Evolutionary conservation across 2,797 vertebrate species (phyloP).

Genomic region (Hyperoplus lanceolatus): DNA sequence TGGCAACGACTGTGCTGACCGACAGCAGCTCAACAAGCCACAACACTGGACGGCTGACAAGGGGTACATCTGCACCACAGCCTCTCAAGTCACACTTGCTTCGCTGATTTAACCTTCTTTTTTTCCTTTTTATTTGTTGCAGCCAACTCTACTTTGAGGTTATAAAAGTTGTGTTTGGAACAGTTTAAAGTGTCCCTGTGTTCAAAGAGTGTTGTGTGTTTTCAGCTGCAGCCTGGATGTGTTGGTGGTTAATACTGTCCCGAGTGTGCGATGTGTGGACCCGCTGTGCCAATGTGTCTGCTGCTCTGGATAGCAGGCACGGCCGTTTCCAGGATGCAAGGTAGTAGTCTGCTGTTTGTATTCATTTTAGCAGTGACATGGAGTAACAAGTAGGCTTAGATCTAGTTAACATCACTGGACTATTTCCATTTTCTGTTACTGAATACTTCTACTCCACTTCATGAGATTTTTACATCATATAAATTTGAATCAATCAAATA

Average conservation of each 20-base stretch:
- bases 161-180: slow-evolving; percentile 3
- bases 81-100: background rate
- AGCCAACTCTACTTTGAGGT: background rate
- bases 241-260: slow-evolving; percentile 24
- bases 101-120: background rate
- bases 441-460: background rate
- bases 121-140: background rate
- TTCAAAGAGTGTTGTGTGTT: slow-evolving; percentile 18
- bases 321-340: slow-evolving; percentile 60
- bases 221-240: slow-evolving; percentile 58
- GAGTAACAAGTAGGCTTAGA: background rate
- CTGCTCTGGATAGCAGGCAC: slow-evolving; percentile 68
- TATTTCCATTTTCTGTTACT: background rate
- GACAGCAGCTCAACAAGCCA: slow-evolving; percentile 38
- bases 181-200: background rate
- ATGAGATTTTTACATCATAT: background rate
- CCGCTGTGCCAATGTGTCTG: slow-evolving; percentile 54
- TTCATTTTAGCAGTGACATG: background rate
- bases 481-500: background rate
- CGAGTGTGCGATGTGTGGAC: slow-evolving; percentile 75
- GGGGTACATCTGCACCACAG: slow-evolving; percentile 21
- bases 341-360: slow-evolving; percentile 36
- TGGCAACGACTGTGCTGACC: slow-evolving; percentile 48
- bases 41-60: slow-evolving; percentile 38
- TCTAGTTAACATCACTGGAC: background rate